Conservation (phyloP, 2,113 vertebrate species). For the Deroptyus accipitrinus region DNA sequence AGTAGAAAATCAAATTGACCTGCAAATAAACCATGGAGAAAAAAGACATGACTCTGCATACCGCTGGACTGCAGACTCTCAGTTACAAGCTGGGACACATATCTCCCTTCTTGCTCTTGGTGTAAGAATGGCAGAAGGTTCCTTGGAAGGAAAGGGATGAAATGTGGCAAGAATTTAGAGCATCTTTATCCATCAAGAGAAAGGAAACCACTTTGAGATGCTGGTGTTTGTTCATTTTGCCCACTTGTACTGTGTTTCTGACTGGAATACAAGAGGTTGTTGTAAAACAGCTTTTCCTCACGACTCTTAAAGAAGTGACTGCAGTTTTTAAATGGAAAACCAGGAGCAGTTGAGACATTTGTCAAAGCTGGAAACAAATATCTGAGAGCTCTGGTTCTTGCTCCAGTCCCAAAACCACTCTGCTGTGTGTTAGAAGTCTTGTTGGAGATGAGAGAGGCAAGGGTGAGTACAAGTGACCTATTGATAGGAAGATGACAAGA, state of each 20-base stretch:
- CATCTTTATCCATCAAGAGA: rapidly evolving
- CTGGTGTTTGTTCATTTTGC: neutral
- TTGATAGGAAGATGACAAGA: neutral
- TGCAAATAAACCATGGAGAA: neutral
- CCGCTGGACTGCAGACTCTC: neutral
- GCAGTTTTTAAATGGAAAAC: neutral
- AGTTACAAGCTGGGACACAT: rapidly evolving
- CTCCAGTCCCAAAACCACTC: neutral
- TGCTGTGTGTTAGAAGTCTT: neutral
- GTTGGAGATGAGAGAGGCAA: neutral
- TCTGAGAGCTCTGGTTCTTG: neutral
- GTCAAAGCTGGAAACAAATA: neutral
- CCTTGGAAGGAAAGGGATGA: neutral
- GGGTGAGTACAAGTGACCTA: neutral
- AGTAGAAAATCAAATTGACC: neutral
- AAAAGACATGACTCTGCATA: neutral
- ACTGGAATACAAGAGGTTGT: neutral
- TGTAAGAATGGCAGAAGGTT: neutral
- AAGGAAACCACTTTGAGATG: neutral
- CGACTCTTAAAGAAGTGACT: neutral
- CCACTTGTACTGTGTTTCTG: neutral
- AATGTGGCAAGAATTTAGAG: neutral
- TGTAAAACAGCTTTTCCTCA: neutral
- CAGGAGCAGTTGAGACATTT: neutral
- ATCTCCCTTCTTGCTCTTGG: neutral